Percentiles rank a stretch among this genome's conserved stretches.
Conservation (phyloP, 2,113 vertebrate genomes). For the chimpanzee (Pan troglodytes) region NHGRI_mPanTro3-v2.1_pri NC_086015.1:136006501-136007000, state of each 20-base stretch:
- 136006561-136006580: too few relatives aligned
- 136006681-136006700: too few relatives aligned
- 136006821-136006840: neutral
- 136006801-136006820: slow-evolving; percentile 1
- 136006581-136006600: too few relatives aligned
- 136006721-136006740: neutral
- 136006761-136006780: slow-evolving; percentile 9
- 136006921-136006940: neutral
- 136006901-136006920: neutral
- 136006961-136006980: neutral
- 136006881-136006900: slow-evolving; percentile 8
- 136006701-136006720: neutral
- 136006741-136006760: slow-evolving; percentile 50
- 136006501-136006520: too few relatives aligned
- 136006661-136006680: too few relatives aligned
- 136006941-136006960: neutral
- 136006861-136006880: slow-evolving; percentile 3
- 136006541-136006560: too few relatives aligned
- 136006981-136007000: slow-evolving; percentile 35
- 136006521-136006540: too few relatives aligned
- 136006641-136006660: too few relatives aligned
- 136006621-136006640: too few relatives aligned
- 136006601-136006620: too few relatives aligned
- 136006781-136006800: slow-evolving; percentile 29
- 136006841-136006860: neutral